phyloP scores from a whole-genome alignment of 2,797 vertebrate species.

The Nannoperca australis region DNA sequence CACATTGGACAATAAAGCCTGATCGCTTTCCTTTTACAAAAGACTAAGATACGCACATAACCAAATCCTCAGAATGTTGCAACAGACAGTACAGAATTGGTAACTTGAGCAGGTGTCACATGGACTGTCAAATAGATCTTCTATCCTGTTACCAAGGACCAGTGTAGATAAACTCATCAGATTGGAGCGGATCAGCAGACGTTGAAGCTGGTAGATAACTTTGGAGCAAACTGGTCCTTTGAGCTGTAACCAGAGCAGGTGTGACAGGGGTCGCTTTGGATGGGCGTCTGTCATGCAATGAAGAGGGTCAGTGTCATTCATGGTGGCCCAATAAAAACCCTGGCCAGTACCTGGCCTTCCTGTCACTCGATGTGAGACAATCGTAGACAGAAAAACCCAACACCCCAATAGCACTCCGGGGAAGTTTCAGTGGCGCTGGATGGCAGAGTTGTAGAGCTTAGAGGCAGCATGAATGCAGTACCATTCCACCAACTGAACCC shows the following conservation, averaged over 20 bases:
- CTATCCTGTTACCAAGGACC: slow-evolving; percentile 3
- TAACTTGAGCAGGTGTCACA: slow-evolving; percentile 55
- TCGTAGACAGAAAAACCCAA: slow-evolving; percentile 33
- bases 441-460: slow-evolving; percentile 16
- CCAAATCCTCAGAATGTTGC: background rate
- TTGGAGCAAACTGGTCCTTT: slow-evolving; percentile 38
- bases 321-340: slow-evolving; percentile 57
- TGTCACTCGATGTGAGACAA: slow-evolving; percentile 38
- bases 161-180: slow-evolving; percentile 33
- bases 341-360: slow-evolving; percentile 41
- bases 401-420: slow-evolving; percentile 2
- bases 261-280: slow-evolving; percentile 54
- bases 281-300: slow-evolving; percentile 4
- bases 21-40: slow-evolving; percentile 14
- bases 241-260: slow-evolving; percentile 67
- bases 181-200: slow-evolving; percentile 50
- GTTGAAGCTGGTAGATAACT: slow-evolving; percentile 43
- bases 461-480: slow-evolving; percentile 34
- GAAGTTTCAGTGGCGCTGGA: slow-evolving; percentile 18
- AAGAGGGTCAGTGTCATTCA: slow-evolving; percentile 43
- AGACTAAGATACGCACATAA: slow-evolving; percentile 17
- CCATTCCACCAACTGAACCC: slow-evolving; percentile 23
- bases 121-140: slow-evolving; percentile 39
- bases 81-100: background rate
- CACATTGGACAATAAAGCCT: slow-evolving; percentile 27